Percentiles rank a stretch among this genome's conserved stretches.
Conservation (phyloP, 2,113 vertebrate genomes). For the Pachycephala philippinensis region DNA sequence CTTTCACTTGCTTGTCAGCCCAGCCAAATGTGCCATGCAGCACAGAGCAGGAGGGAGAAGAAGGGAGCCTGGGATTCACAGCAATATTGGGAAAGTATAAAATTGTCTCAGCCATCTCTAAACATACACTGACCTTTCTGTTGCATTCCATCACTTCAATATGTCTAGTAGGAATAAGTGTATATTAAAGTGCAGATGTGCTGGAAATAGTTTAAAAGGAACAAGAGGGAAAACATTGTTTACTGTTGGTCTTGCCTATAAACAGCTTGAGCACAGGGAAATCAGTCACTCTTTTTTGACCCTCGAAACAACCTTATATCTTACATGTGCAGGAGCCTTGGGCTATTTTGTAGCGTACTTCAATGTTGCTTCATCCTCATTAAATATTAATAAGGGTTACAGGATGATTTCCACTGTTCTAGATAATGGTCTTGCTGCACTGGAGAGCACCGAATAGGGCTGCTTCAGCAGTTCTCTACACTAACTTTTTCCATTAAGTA, state of each 20-base stretch:
- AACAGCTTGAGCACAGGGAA: constrained; percentile 38
- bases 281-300: constrained; percentile 35
- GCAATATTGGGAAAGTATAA: background rate
- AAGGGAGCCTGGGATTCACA: constrained; percentile 3
- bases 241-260: constrained; percentile 19
- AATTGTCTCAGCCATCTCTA: constrained; percentile 10
- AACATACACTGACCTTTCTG: constrained; percentile 45
- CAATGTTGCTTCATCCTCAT: constrained; percentile 22
- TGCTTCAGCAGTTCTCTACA: constrained; percentile 69
- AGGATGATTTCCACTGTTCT: constrained; percentile 53
- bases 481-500: constrained; percentile 75
- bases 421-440: constrained; percentile 67
- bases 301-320: constrained; percentile 30
- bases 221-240: constrained; percentile 17
- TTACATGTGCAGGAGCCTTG: constrained; percentile 5
- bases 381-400: constrained; percentile 73
- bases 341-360: constrained; percentile 30
- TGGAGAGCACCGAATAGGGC: constrained; percentile 62
- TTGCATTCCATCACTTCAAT: constrained; percentile 22
- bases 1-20: constrained; percentile 52
- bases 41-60: background rate
- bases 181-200: constrained; percentile 30
- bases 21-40: constrained; percentile 52
- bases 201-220: constrained; percentile 13
- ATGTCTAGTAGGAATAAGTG: constrained; percentile 36